Evolutionary conservation across 2,888 invertebrate species (phyloP).

Genomic region (Euzophera pinguis): DNA sequence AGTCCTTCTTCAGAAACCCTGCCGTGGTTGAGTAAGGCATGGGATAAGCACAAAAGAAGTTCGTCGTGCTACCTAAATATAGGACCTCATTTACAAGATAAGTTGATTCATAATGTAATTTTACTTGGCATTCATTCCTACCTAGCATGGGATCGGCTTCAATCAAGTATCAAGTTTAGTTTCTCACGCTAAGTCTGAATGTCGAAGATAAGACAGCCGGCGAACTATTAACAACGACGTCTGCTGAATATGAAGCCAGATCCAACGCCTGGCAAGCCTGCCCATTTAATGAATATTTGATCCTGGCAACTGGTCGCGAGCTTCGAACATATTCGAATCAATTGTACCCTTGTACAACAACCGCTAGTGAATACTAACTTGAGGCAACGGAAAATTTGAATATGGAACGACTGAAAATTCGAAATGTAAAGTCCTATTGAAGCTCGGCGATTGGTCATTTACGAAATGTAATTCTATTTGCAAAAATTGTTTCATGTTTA

Average conservation of each 20-base stretch:
- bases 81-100: too few species aligned
- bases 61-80: too few species aligned
- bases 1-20: too few species aligned
- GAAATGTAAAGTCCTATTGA: background rate
- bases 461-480: background rate
- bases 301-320: constrained; percentile 45
- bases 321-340: constrained; percentile 54
- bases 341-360: constrained; percentile 40
- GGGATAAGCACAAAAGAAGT: too few species aligned
- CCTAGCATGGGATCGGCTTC: constrained; percentile 15
- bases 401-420: constrained; percentile 14
- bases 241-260: constrained; percentile 61
- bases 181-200: constrained; percentile 47
- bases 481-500: too few species aligned
- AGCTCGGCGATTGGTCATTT: background rate
- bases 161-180: constrained; percentile 41
- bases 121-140: too few species aligned
- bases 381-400: constrained; percentile 20
- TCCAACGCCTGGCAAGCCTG: constrained; percentile 40
- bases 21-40: too few species aligned
- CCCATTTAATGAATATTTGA: constrained; percentile 70
- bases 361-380: constrained; percentile 31
- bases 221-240: constrained; percentile 67
- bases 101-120: too few species aligned
- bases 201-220: constrained; percentile 60